These are phyloP conservation scores for Vulpes ferrilata DNA, from an alignment of 2,113 vertebrate genomes.

Conservation along the genomic window DNA sequence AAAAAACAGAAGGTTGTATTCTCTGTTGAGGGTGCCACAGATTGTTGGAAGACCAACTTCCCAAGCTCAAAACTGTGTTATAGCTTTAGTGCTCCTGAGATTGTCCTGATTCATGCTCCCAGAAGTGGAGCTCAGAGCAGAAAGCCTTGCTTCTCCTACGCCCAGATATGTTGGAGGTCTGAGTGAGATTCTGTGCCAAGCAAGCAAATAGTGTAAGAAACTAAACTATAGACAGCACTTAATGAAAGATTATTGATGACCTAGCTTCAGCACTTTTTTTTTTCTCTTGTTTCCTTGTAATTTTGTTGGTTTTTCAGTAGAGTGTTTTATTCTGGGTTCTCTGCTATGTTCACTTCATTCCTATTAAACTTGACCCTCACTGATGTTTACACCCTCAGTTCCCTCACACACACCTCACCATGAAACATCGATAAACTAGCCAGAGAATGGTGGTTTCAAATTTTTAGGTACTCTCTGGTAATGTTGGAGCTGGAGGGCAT, in stretches of 20 bases:
- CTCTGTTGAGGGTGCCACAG: not conserved
- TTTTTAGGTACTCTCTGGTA: constrained; percentile 28
- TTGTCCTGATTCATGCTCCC: not conserved
- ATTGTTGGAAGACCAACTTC: not conserved
- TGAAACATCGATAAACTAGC: constrained; percentile 30
- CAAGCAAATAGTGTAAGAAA: not conserved
- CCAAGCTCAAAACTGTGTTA: not conserved
- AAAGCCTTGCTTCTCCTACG: not conserved
- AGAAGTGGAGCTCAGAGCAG: not conserved
- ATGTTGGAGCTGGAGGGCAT: not conserved
- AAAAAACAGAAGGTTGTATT: not conserved
- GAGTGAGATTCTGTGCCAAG: not conserved
- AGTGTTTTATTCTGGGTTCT: constrained; percentile 18
- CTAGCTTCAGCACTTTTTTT: not conserved
- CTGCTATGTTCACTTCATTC: not conserved
- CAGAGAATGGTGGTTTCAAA: not conserved
- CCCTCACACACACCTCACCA: not conserved
- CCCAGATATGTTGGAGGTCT: not conserved
- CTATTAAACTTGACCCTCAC: not conserved
- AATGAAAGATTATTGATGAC: constrained; percentile 6
- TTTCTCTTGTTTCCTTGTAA: not conserved
- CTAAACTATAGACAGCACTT: not conserved
- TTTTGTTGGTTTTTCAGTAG: not conserved
- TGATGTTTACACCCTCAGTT: not conserved
- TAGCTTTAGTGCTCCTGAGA: not conserved